A percentile compares a stretch with the other conserved stretches of the same genome.
phyloP scores from a whole-genome alignment of 92 coral and sea anemone genomes.

The Montipora capitata region DNA sequence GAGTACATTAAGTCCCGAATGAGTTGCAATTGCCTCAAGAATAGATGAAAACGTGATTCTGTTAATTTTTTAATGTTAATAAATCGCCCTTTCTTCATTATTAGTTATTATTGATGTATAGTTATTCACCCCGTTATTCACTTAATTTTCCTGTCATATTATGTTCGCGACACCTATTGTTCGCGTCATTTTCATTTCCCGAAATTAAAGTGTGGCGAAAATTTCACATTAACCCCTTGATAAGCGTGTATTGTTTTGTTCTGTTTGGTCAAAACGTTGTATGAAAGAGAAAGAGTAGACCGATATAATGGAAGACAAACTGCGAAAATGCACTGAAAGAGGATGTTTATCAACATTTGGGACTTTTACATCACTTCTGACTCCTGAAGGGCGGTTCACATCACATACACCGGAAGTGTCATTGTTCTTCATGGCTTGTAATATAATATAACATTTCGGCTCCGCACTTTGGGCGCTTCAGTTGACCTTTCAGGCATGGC shows the following conservation, averaged over 20 bases:
- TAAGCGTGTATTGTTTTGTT: slow-evolving; percentile 20
- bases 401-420: slow-evolving; percentile 37
- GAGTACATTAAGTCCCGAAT: no score
- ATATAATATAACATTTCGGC: slow-evolving; percentile 21
- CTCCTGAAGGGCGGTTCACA: background rate
- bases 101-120: no score
- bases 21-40: no score
- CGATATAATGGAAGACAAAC: slow-evolving; percentile 9
- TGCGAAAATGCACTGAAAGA: slow-evolving; percentile 22
- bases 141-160: no score
- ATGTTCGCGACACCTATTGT: no score
- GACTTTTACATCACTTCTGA: background rate
- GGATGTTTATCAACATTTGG: slow-evolving; percentile 19
- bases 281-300: slow-evolving; percentile 20
- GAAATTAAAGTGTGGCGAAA: background rate
- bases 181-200: background rate
- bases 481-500: slow-evolving; percentile 30
- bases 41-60: no score
- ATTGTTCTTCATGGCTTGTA: slow-evolving; percentile 18
- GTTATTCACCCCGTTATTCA: no score
- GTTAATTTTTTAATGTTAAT: no score
- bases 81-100: no score
- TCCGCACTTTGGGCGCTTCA: slow-evolving; percentile 10
- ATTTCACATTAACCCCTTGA: slow-evolving; percentile 18
- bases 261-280: background rate